Conservation (phyloP, 2,797 vertebrate genomes). For the Stomatorhinus walkeri region DNA sequence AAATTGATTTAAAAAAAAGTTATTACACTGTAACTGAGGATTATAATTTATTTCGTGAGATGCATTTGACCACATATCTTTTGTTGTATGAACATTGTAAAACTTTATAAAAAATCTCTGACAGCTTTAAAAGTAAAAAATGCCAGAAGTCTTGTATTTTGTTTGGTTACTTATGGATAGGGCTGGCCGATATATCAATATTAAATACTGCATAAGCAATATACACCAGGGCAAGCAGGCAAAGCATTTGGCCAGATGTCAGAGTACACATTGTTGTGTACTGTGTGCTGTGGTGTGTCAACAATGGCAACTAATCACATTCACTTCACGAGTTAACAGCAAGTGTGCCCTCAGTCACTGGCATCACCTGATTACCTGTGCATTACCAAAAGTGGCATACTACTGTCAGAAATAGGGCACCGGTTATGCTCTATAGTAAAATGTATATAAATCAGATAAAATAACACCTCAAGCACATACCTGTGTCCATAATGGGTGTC, state of each 20-base stretch:
- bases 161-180: too few species aligned
- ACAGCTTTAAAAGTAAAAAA: too few species aligned
- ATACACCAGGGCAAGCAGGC: background rate
- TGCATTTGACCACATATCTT: too few species aligned
- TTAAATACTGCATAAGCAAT: background rate
- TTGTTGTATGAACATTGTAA: too few species aligned
- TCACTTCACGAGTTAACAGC: background rate
- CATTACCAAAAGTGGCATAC: background rate
- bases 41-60: background rate
- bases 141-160: too few species aligned
- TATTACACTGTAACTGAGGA: background rate
- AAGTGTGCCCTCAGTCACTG: background rate
- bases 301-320: background rate
- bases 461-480: background rate
- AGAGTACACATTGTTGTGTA: background rate
- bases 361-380: background rate
- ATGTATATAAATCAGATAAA: background rate
- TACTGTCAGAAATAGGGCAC: too few species aligned
- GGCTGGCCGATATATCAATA: too few species aligned
- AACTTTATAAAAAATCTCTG: too few species aligned
- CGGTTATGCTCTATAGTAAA: background rate
- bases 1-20: background rate
- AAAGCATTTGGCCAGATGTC: background rate
- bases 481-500: background rate
- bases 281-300: background rate